Evolutionary conservation across 37 sponge, comb jelly and placozoan genomes (phyloP).

Genomic region (Chondrosia reniformis): DNA sequence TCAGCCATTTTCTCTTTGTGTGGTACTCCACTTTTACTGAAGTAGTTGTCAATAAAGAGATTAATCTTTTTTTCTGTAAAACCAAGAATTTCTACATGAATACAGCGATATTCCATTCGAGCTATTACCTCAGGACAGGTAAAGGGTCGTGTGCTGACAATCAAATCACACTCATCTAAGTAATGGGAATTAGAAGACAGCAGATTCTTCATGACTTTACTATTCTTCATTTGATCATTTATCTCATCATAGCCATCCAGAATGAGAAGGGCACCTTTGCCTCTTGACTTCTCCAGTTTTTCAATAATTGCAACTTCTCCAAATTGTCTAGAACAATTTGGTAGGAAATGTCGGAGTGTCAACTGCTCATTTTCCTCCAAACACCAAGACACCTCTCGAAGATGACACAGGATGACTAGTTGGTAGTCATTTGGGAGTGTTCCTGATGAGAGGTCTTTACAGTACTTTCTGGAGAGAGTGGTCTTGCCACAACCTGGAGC

Average conservation of each 20-base stretch:
- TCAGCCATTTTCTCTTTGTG: neutral
- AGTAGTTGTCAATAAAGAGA: neutral
- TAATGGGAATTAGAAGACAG: neutral
- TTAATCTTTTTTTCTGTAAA: neutral
- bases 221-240: neutral
- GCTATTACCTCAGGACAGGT: neutral
- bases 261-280: neutral
- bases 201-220: neutral
- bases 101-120: neutral
- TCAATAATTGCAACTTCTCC: neutral
- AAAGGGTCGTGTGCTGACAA: conserved; percentile 8
- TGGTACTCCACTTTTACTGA: neutral
- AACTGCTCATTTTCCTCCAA: no score
- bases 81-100: conserved; percentile 12
- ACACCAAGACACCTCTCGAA: no score
- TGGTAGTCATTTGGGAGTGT: no score
- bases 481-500: no score
- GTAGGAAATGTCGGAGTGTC: no score
- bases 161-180: conserved; percentile 3
- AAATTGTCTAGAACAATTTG: neutral
- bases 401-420: no score
- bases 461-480: no score
- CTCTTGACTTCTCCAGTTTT: neutral
- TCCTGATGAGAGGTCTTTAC: no score
- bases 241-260: conserved; percentile 18